Base-by-base conservation (phyloP, 2,797 vertebrate species). In the Muraenolepis orangiensis region DNA sequence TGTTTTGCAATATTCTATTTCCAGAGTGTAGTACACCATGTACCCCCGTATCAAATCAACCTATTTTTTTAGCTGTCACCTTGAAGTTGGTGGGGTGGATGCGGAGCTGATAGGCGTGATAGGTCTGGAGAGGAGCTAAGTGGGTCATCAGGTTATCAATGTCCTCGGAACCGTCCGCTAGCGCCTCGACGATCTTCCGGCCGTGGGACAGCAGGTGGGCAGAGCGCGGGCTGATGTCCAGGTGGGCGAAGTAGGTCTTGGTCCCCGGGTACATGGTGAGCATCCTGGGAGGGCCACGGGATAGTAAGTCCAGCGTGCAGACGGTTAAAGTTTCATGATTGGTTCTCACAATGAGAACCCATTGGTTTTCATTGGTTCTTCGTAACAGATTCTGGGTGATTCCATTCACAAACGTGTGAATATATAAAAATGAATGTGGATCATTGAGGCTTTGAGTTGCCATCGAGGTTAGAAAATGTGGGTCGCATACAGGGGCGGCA, bases 31-130 rank as follows among this genome's bases (percentile, higher is more conserved):
- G n/a, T n/a, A n/a, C n/a, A n/a, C n/a, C n/a, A 64, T 64, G 5
- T 23, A 26, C 23, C 6, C 8, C 11, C 23, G 26, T 61, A 64
- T 64, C 8, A 64, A 26, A 64, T 20, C 57, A 23, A 26, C 51
- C 57, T 26, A 64, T 23, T 26, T 10, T 64, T 26, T 20, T 18
- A 14, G 8, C 26, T 0, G 57, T n/a, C 57, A 94, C 94, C 94
- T 94, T 95, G 78, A 95, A 95, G 83, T 95, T 94, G 1, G 73
- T 83, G 0, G 94, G 94, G 79, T 93, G 86, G 73, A 95, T 94
- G 78, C 92, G 84, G 18, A 95, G 90, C 72, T 89, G 84, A 79
- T 94, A 94, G 78, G 93, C 94, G 6, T 95, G 94, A 10, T 92
- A 81, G 0, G 88, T 91, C 38, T 94, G 93, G 38, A 95, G 89